A percentile compares a stretch with the other conserved stretches of the same genome.
Conservation (phyloP, 2,888 invertebrate genomes). For the Sphaerophoria rueppellii region DNA sequence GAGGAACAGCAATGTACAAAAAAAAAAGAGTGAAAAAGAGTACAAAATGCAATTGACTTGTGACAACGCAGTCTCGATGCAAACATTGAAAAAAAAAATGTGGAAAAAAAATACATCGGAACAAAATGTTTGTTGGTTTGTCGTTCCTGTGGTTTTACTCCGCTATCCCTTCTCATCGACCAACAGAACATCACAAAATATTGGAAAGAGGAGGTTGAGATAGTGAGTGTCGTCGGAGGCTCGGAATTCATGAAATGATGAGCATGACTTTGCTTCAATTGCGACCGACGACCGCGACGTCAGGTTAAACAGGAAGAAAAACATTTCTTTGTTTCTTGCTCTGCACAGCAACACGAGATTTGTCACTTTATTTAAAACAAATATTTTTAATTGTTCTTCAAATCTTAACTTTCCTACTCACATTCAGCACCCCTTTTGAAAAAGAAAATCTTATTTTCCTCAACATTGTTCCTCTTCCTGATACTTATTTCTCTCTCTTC, state of each 20-base stretch:
- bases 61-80: slow-evolving; percentile 68
- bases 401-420: too few relatives aligned
- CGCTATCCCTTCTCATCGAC: slow-evolving; percentile 19
- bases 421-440: too few relatives aligned
- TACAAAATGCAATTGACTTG: slow-evolving; percentile 67
- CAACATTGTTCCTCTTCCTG: background rate
- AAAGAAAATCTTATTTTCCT: too few relatives aligned
- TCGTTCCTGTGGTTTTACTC: slow-evolving; percentile 26
- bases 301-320: too few relatives aligned
- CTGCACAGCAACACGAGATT: too few relatives aligned
- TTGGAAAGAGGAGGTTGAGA: slow-evolving; percentile 20
- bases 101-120: slow-evolving; percentile 42
- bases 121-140: slow-evolving; percentile 52
- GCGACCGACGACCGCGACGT: too few relatives aligned
- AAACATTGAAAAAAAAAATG: slow-evolving; percentile 16
- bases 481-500: too few relatives aligned
- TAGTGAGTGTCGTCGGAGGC: background rate
- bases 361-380: slow-evolving; percentile 1
- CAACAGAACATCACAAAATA: background rate
- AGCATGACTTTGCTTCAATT: too few relatives aligned
- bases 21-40: slow-evolving; percentile 29
- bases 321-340: slow-evolving; percentile 28
- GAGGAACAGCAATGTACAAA: slow-evolving; percentile 26
- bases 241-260: too few relatives aligned
- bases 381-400: too few relatives aligned